Evolutionary conservation across 2,888 invertebrate species (phyloP).

Genomic region (Volucella inflata): DNA sequence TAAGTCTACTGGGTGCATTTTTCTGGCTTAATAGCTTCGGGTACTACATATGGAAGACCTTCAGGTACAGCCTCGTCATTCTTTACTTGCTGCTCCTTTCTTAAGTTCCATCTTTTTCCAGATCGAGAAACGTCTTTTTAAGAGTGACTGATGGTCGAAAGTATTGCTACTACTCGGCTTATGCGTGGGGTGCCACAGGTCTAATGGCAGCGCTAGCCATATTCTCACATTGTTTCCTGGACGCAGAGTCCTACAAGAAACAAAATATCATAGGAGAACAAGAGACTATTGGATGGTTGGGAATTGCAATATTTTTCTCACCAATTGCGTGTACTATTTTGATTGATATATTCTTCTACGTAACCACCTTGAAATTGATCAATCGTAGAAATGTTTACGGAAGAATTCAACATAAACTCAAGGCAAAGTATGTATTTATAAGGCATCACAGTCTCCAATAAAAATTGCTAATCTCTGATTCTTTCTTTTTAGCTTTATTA

Average conservation of each 20-base stretch:
- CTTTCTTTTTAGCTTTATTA: conserved; percentile 88
- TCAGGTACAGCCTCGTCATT: conserved; percentile 85
- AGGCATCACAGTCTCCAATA: conserved; percentile 23
- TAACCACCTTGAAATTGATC: conserved; percentile 91
- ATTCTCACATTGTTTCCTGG: conserved; percentile 91
- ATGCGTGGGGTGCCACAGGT: conserved; percentile 90
- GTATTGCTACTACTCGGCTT: conserved; percentile 93
- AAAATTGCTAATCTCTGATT: conserved; percentile 1
- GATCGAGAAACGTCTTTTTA: conserved; percentile 92
- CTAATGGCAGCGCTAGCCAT: conserved; percentile 90
- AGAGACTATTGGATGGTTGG: conserved; percentile 92
- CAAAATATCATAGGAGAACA: conserved; percentile 86
- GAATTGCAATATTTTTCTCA: conserved; percentile 92
- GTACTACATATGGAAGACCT: conserved; percentile 95
- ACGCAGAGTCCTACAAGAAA: conserved; percentile 85
- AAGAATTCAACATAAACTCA: conserved; percentile 93
- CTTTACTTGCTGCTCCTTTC: not conserved
- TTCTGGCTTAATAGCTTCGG: conserved; percentile 94
- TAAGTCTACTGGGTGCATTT: conserved; percentile 91
- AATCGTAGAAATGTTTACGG: conserved; percentile 93
- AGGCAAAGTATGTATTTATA: conserved; percentile 89
- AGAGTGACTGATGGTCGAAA: conserved; percentile 93
- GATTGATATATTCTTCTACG: conserved; percentile 91
- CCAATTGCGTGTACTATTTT: conserved; percentile 92
- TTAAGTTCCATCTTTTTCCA: conserved; percentile 81